Conservation (phyloP, 1,140 invertebrate genomes). For the Drosophila aff. region DNA sequence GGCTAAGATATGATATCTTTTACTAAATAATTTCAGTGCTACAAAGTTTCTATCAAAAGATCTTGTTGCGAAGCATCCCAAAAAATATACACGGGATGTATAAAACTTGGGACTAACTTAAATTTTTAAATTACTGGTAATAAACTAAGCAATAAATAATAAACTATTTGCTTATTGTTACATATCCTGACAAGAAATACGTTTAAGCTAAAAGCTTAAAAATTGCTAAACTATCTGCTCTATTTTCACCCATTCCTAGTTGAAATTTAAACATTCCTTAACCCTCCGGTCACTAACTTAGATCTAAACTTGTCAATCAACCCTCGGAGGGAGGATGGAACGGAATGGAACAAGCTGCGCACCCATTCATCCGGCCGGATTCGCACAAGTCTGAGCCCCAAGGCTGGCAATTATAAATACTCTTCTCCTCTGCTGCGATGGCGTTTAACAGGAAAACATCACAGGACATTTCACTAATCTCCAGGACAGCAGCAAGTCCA, state of each 20-base stretch:
- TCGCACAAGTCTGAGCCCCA: slow-evolving; percentile 41
- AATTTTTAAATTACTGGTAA: background rate
- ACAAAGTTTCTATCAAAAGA: background rate
- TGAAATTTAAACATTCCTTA: background rate
- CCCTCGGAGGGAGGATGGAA: slow-evolving; percentile 8
- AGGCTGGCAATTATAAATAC: slow-evolving; percentile 68
- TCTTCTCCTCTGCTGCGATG: slow-evolving; percentile 31
- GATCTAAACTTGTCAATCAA: slow-evolving; percentile 32
- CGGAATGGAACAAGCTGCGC: background rate
- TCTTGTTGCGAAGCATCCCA: background rate
- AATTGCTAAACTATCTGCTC: background rate
- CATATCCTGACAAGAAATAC: background rate
- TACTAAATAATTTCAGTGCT: background rate
- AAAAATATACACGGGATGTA: background rate
- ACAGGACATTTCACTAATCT: slow-evolving; percentile 64
- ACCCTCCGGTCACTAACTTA: background rate
- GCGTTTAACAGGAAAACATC: slow-evolving; percentile 64
- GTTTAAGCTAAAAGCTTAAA: no score
- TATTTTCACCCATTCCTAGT: background rate
- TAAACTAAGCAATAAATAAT: background rate
- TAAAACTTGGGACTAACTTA: no score
- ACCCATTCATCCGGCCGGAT: slow-evolving; percentile 26
- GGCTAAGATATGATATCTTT: slow-evolving; percentile 15
- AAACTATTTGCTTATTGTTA: background rate
- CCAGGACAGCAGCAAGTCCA: slow-evolving; percentile 29